A percentile compares a stretch with the other conserved stretches of the same genome.
Evolutionary conservation across 1,140 invertebrate species (phyloP).

Genomic region (Drosophila murphyi): DNA sequence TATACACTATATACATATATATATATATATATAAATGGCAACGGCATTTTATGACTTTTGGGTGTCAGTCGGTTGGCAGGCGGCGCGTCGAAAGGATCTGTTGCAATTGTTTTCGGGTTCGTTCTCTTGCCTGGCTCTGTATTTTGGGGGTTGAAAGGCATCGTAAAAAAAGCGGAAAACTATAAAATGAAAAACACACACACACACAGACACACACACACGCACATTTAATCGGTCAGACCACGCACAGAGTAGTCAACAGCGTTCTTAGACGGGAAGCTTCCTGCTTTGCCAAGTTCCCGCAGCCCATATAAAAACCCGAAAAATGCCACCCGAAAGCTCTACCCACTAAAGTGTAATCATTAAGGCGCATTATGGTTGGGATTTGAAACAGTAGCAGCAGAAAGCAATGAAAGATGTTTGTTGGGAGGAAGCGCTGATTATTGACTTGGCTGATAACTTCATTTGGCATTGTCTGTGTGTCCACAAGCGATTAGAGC

Average conservation of each 20-base stretch:
- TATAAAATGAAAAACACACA: constrained; percentile 79
- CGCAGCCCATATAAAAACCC: constrained; percentile 51
- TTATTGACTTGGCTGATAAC: constrained; percentile 59
- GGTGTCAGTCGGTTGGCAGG: constrained; percentile 56
- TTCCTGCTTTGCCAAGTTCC: constrained; percentile 23
- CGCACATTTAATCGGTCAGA: constrained; percentile 51
- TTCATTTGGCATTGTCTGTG: constrained; percentile 35
- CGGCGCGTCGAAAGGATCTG: constrained; percentile 60
- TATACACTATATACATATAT: constrained; percentile 2
- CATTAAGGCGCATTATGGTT: constrained; percentile 71
- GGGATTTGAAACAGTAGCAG: constrained; percentile 23
- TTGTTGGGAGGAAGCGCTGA: constrained; percentile 19
- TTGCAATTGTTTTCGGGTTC: constrained; percentile 73
- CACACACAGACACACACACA: constrained; percentile 37
- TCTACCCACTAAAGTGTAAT: constrained; percentile 38
- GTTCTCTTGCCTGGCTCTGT: constrained; percentile 21
- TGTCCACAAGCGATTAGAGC: constrained; percentile 23
- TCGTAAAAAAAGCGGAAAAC: constrained; percentile 80
- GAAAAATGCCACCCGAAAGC: constrained; percentile 57
- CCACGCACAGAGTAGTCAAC: constrained; percentile 54
- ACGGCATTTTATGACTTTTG: constrained; percentile 76
- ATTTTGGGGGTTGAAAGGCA: constrained; percentile 70
- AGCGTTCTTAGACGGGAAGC: constrained; percentile 53
- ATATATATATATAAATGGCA: constrained; percentile 63
- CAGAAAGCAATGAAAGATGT: background rate